Evolutionary conservation across 2,797 vertebrate genomes (phyloP).

Genomic region (Sebastes hubbsi): DNA sequence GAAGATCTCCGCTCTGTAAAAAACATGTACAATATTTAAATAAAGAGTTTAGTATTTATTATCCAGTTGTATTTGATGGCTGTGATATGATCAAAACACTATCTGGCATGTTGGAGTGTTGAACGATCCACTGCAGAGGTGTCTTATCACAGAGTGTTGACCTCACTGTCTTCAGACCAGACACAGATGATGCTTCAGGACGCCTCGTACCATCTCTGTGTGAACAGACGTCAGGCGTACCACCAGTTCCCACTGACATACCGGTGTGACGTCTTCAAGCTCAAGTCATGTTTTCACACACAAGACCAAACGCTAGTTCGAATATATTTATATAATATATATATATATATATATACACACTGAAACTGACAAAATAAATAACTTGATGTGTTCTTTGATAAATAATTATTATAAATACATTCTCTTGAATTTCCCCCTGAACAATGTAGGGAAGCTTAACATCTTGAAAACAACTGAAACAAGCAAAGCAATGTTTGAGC

Average conservation of each 20-base stretch:
- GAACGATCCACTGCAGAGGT: neutral
- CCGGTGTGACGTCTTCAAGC: conserved; percentile 21
- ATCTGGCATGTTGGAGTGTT: neutral
- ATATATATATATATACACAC: neutral
- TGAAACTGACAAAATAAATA: neutral
- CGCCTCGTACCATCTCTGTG: conserved; percentile 16
- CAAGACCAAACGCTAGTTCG: neutral
- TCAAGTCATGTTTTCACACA: neutral
- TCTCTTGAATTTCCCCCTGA: neutral
- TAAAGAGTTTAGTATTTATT: conserved; percentile 97
- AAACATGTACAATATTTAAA: conserved; percentile 94
- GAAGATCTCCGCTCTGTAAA: conserved; percentile 76
- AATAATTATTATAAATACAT: neutral
- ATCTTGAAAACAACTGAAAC: neutral
- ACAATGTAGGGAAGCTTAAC: neutral
- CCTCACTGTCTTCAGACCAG: neutral
- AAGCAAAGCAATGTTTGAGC: neutral
- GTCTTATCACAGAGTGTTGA: neutral
- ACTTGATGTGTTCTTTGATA: neutral
- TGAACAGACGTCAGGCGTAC: neutral
- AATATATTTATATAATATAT: too few relatives aligned
- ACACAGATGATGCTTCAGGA: neutral
- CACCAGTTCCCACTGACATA: neutral
- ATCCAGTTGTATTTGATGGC: conserved; percentile 31
- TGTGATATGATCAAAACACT: neutral